Percentiles rank a stretch among this genome's conserved stretches.
phyloP scores from a whole-genome alignment of 2,113 vertebrate species.

The Glaucomys volans region DNA sequence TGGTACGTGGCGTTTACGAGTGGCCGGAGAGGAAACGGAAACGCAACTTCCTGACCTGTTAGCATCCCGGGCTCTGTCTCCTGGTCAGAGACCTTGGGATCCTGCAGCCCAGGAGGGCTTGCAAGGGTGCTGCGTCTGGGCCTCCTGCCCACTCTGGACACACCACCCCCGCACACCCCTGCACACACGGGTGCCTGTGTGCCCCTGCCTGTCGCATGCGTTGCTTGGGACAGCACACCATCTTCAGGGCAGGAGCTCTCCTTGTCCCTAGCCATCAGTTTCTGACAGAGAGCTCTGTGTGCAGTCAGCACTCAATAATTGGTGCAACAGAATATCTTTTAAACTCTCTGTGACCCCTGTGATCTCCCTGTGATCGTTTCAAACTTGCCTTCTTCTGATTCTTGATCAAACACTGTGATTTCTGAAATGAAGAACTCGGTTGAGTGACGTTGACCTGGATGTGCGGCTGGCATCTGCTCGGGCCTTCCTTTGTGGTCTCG shows the following conservation, averaged over 20 bases:
- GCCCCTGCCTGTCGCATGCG: neutral
- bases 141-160: accelerated
- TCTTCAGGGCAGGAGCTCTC: neutral
- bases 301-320: accelerated
- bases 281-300: too few species aligned
- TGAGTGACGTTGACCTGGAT: neutral
- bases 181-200: accelerated
- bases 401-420: neutral
- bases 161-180: accelerated
- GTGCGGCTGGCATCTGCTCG: accelerated
- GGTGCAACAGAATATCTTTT: accelerated
- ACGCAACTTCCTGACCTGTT: neutral
- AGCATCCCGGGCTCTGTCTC: too few species aligned
- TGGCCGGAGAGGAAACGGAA: neutral
- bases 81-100: neutral
- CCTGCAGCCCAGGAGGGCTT: neutral
- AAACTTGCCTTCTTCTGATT: neutral
- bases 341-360: accelerated
- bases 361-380: neutral
- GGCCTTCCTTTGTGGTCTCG: too few species aligned
- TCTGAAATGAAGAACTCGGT: neutral
- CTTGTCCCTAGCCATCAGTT: neutral
- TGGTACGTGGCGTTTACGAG: neutral
- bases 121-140: accelerated
- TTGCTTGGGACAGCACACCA: neutral